Conservation (phyloP, 1,140 invertebrate genomes). For the Diploscapter pachys region DNA sequence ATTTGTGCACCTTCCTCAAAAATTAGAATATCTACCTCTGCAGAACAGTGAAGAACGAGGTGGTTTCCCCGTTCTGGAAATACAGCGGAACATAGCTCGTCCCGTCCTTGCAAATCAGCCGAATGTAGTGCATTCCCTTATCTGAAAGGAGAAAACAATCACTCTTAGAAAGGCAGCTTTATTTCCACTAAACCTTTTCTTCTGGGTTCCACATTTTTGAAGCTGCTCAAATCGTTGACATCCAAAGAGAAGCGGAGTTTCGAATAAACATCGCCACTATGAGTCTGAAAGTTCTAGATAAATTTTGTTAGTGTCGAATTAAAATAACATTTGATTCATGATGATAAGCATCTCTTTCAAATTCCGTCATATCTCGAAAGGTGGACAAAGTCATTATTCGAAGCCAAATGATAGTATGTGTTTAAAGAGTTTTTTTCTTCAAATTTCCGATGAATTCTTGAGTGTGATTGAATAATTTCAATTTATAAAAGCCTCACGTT, state of each 20-base stretch:
- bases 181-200: not conserved
- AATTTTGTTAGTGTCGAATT: not conserved
- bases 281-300: no score
- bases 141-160: not conserved
- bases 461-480: no score
- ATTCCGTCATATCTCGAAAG: not conserved
- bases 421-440: no score
- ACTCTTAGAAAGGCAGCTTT: not conserved
- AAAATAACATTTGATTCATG: not conserved
- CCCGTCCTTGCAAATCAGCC: constrained; percentile 38
- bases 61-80: constrained; percentile 20
- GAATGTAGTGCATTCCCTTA: not conserved
- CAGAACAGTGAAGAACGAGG: constrained; percentile 24
- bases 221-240: constrained; percentile 39
- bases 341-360: not conserved
- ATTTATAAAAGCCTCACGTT: constrained; percentile 1
- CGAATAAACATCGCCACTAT: constrained; percentile 3
- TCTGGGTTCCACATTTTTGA: constrained; percentile 35
- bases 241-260: constrained; percentile 35
- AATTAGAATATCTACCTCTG: constrained; percentile 22
- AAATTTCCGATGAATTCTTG: no score
- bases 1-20: no score
- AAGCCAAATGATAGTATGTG: no score
- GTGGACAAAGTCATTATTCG: constrained; percentile 3
- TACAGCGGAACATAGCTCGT: constrained; percentile 35